These are phyloP conservation scores for Halcyon malimbica DNA, from an alignment of 2,113 vertebrate species.

Conservation along the genomic window DNA sequence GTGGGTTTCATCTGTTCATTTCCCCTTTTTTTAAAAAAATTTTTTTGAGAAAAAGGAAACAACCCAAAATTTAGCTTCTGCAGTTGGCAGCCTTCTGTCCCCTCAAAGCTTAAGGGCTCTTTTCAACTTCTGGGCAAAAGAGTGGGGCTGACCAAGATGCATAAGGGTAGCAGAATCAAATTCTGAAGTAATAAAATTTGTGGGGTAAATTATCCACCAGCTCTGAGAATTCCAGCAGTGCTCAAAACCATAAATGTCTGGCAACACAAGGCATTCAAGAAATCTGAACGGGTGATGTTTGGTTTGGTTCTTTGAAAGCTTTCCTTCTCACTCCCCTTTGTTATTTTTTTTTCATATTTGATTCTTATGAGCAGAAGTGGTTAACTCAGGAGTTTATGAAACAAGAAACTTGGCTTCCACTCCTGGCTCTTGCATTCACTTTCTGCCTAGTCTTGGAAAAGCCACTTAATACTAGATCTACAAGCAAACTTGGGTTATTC, in stretches of 20 bases:
- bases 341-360: not conserved
- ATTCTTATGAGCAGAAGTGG: not conserved
- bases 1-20: not conserved
- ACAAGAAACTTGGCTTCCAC: conserved; percentile 36
- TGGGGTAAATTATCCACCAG: conserved; percentile 9
- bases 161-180: not conserved
- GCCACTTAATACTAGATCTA: not conserved
- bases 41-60: not conserved
- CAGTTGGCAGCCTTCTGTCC: not conserved
- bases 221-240: conserved; percentile 27
- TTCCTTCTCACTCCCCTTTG: not conserved
- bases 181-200: conserved; percentile 50
- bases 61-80: not conserved
- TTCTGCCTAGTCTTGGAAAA: conserved; percentile 14
- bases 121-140: not conserved
- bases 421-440: not conserved
- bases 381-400: conserved; percentile 44
- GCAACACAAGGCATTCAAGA: not conserved
- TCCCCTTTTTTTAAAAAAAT: not conserved
- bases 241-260: not conserved
- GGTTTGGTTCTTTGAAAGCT: conserved; percentile 11
- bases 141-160: not conserved
- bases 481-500: not conserved
- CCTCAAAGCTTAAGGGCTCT: not conserved
- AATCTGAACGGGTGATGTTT: not conserved